phyloP scores from a whole-genome alignment of 1,140 invertebrate species.

The Pseudomyrmex dendroicus region DNA sequence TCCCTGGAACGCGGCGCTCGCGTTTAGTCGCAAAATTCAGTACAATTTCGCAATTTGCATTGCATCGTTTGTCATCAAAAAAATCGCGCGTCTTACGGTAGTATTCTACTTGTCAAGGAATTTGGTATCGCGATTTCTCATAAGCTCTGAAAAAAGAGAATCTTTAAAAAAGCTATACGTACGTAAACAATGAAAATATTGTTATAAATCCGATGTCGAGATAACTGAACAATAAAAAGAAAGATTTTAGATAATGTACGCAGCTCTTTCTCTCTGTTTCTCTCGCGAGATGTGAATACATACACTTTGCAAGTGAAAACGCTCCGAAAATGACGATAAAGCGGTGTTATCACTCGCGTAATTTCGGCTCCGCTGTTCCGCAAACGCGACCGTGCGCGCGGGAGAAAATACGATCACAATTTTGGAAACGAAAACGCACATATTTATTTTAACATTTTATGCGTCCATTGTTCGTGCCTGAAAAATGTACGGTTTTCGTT shows the following conservation, averaged over 20 bases:
- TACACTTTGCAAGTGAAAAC: background rate
- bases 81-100: background rate
- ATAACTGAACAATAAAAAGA: background rate
- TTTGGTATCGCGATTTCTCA: background rate
- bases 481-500: conserved; percentile 50
- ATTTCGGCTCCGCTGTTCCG: conserved; percentile 12
- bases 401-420: conserved; percentile 40
- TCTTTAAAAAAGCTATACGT: background rate
- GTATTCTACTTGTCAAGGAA: background rate
- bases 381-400: background rate
- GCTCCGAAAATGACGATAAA: conserved; percentile 39
- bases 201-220: background rate
- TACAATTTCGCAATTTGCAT: conserved; percentile 72
- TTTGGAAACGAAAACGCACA: conserved; percentile 54
- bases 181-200: background rate
- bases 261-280: too few relatives aligned
- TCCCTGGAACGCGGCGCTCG: conserved; percentile 19
- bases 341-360: background rate
- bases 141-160: background rate
- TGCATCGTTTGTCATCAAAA: conserved; percentile 61
- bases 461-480: conserved; percentile 50
- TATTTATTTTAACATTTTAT: conserved; percentile 59
- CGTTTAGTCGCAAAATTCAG: conserved; percentile 67
- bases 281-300: background rate
- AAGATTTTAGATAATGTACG: background rate